Base-by-base conservation (phyloP, 2,797 vertebrate genomes). In the Crypturellus tataupa region DNA sequence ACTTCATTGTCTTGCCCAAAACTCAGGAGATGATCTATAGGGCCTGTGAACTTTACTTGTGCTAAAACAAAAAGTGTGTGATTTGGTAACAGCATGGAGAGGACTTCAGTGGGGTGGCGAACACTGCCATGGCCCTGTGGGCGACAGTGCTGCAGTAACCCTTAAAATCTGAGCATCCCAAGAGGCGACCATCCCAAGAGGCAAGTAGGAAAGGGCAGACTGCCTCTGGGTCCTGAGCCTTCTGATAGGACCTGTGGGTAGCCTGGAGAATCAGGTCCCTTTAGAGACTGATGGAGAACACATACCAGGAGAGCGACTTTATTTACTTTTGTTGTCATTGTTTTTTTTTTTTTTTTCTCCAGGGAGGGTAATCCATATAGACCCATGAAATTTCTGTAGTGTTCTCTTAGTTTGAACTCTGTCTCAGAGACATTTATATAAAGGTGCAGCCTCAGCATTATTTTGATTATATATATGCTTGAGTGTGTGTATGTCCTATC, bases 371-470 rank as follows among this genome's bases (percentile, higher is more conserved):
- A 33, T 27, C 20, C 7, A 3, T 60, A 49, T 7, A 0, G 1
- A 6, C 4, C 6, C 81, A 63, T 87, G 68, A 90, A 85, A 64
- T 80, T 69, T 31, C 9, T 77, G 15, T 72, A 18, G 37, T 37
- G 7, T 25, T 87, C 44, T 91, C 25, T 85, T 84, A 27, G 59
- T 40, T 91, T 86, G 44, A 16, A 5, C 21, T 70, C 68, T 80
- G 64, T n/a, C 21, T 55, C 69, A 81, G n/a, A 80, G 19, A 17
- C 46, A 51, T 92, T 78, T 87, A 56, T 49, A 15, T 75, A 73
- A 85, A 91, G 64, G 47, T 78, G 86, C 80, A 89, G 77, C 42
- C 59, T 93, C 85, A 91, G 87, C 89, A 87, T 44, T 58, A 31
- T 77, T 95, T 87, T 46, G 73, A 67, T 93, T 76, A 12, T 86